Conservation (phyloP, 2,797 vertebrate genomes). For the Botia kubotai region DNA sequence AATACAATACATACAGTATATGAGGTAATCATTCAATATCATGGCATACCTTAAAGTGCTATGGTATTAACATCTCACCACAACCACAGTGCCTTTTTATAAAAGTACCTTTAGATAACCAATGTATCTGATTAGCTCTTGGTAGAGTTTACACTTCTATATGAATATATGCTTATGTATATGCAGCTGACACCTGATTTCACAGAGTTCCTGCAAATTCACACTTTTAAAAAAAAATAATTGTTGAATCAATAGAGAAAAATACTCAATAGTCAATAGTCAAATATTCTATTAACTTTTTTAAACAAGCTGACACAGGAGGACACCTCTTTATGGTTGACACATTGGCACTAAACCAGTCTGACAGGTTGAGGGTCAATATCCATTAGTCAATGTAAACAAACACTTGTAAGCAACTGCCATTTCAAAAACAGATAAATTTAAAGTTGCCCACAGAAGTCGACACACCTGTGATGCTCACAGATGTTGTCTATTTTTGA, state of each 20-base stretch:
- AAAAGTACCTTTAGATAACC: not conserved
- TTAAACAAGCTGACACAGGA: not conserved
- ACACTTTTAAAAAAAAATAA: no score
- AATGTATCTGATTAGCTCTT: not conserved
- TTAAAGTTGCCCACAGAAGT: not conserved
- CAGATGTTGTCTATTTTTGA: not conserved
- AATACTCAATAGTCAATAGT: no score
- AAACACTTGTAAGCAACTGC: constrained; percentile 1
- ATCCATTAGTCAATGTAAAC: not conserved
- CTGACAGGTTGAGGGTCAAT: not conserved
- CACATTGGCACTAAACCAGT: not conserved
- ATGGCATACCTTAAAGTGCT: not conserved
- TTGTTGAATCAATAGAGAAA: no score
- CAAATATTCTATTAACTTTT: not conserved
- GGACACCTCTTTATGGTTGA: not conserved
- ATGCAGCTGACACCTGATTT: not conserved
- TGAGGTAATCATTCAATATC: not conserved
- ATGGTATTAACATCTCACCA: not conserved
- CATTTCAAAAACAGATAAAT: not conserved
- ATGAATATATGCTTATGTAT: not conserved
- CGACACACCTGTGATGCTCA: not conserved
- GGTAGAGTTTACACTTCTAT: not conserved
- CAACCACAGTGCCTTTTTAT: not conserved
- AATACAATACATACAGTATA: not conserved
- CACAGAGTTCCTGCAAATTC: not conserved